Evolutionary conservation across 2,888 invertebrate species (phyloP), one percentile per base, ranked within the genome.

Genomic region (Brachyopa scutellaris): DNA sequence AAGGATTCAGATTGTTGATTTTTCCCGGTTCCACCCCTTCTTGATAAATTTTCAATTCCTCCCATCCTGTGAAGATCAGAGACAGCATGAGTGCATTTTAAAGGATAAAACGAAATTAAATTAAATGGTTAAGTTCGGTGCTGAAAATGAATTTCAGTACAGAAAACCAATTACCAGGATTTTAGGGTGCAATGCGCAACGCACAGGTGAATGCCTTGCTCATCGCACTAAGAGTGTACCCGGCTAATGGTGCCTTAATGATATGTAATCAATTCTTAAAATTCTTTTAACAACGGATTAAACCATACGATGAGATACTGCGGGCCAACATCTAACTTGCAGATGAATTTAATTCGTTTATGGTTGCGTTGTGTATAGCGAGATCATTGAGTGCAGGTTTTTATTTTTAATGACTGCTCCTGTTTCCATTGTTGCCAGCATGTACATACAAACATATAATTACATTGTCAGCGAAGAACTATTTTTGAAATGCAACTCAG

Each of bases 231-330:
- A 59, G n/a, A n/a, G 61, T 67, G 29, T 66, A 76, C 57, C 15
- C 49, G 19, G 17, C 72, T 82, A 82, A 82, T 82, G 82, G 82
- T 53, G 13, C 40, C 76, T 70, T 82, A 82, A 82, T 82, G 82
- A 59, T 62, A 61, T 66, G 36, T 82, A 82, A 82, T 82, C 82
- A 82, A 72, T 61, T 45, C 31, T 55, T 38, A 29, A 79, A 82
- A 69, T 42, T 33, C 21, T 45, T 47, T 23, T 17, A 53, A 53
- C 29, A 61, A 47, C 42, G 45, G 62, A 73, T 67, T 45, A 55
- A 57, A 55, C 62, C 59, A 33, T 40, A 33, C 21, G 15, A 21
- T 66, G 36, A 2, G 9, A 13, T 19, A 8, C 15, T 2, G 45
- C 49, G 29, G 33, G 33, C 51, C 17, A 57, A 42, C 8, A n/a